A percentile compares a stretch with the other conserved stretches of the same genome.
phyloP scores from a whole-genome alignment of 2,797 vertebrate genomes.

The Cyprinodon diabolis region DNA sequence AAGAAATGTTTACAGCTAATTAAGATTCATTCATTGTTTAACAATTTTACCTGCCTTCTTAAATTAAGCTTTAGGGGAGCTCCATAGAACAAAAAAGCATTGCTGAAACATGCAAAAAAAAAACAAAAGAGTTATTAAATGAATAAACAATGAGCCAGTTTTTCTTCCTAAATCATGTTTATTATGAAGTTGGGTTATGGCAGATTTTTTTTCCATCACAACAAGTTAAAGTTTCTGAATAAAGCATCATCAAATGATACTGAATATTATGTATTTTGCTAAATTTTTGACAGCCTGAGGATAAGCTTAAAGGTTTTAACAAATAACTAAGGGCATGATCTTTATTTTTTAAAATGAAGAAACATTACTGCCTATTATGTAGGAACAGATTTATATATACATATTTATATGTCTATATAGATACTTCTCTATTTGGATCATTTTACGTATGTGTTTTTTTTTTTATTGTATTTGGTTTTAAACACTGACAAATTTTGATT shows the following conservation, averaged over 20 bases:
- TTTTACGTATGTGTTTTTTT: slow-evolving; percentile 1
- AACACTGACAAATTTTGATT: background rate
- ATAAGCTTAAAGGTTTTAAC: background rate
- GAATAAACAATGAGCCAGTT: background rate
- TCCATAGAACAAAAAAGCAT: background rate
- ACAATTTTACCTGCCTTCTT: slow-evolving; percentile 44
- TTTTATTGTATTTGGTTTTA: background rate
- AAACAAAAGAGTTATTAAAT: slow-evolving; percentile 2
- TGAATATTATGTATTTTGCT: background rate
- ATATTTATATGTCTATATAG: no score
- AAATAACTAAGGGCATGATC: slow-evolving; percentile 8
- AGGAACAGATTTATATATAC: background rate
- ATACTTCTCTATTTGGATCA: background rate
- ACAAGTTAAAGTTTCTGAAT: background rate
- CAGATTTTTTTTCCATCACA: slow-evolving; percentile 2
- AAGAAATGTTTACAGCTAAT: slow-evolving; percentile 45
- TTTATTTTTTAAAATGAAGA: background rate
- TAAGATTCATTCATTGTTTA: slow-evolving; percentile 47
- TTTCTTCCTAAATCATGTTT: background rate
- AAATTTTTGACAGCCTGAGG: background rate
- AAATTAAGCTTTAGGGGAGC: slow-evolving; percentile 18
- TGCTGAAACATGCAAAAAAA: slow-evolving; percentile 11
- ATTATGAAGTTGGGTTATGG: background rate
- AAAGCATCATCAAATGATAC: background rate
- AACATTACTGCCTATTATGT: background rate